Evolutionary conservation across 2,113 vertebrate species (phyloP).

Genomic region (Pterocles gutturalis): DNA sequence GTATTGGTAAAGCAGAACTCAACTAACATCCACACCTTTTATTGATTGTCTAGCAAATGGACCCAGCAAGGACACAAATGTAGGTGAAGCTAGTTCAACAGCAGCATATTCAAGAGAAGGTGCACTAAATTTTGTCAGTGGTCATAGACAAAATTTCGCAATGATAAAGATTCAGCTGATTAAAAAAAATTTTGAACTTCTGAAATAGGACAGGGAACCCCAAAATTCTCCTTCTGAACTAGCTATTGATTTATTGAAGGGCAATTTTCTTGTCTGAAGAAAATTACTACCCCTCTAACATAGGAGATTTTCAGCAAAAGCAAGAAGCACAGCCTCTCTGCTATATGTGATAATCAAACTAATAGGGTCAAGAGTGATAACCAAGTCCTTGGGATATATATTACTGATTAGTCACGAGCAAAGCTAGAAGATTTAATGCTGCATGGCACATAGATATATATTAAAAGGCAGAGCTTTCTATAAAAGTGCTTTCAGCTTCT

Average conservation of each 20-base stretch:
- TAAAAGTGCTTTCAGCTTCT: not conserved
- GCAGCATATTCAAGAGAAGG: not conserved
- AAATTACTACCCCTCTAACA: rapidly evolving
- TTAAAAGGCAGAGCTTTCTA: not conserved
- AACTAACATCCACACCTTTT: not conserved
- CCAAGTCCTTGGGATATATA: not conserved
- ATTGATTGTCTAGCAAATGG: not conserved
- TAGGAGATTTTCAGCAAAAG: not conserved
- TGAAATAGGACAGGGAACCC: not conserved
- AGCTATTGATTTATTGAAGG: not conserved
- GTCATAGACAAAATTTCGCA: not conserved
- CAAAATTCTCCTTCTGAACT: not conserved
- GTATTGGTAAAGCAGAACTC: not conserved
- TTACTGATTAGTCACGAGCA: not conserved
- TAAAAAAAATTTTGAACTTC: not conserved
- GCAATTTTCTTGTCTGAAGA: not conserved
- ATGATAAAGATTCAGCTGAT: not conserved
- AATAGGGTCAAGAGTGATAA: not conserved
- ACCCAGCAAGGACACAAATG: not conserved
- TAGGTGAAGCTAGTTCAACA: not conserved
- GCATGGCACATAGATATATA: too few species aligned
- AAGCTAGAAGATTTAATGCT: not conserved
- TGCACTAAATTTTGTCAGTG: not conserved
- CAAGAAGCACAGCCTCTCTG: not conserved
- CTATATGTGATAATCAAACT: not conserved